A percentile compares a stretch with the other conserved stretches of the same genome.
These are phyloP conservation scores for Solea senegalensis DNA, from an alignment of 2,113 vertebrate genomes.

Conservation along the genomic window DNA sequence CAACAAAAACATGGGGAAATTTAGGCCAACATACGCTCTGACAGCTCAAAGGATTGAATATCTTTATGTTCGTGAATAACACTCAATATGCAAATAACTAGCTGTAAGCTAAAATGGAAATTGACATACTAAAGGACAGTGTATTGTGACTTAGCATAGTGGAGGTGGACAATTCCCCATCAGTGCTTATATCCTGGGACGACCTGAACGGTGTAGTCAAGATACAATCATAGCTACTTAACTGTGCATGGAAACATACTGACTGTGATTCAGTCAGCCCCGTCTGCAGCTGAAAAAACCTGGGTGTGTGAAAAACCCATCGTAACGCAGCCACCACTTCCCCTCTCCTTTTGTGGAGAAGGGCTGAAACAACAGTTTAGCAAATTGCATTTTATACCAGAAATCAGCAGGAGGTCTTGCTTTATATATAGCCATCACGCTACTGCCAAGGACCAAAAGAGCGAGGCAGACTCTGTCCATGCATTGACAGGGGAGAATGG, in stretches of 20 bases:
- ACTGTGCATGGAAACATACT: background rate
- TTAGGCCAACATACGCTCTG: too few relatives aligned
- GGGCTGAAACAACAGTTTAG: conserved; percentile 19
- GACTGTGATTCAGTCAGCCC: conserved; percentile 59
- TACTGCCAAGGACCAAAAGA: conserved; percentile 13
- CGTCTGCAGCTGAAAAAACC: conserved; percentile 62
- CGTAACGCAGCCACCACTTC: conserved; percentile 12
- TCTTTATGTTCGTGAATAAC: too few relatives aligned
- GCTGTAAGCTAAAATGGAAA: too few relatives aligned
- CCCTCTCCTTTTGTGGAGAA: background rate
- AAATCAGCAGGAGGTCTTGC: conserved; percentile 41
- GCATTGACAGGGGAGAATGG: conserved; percentile 14
- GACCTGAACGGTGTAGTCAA: too few relatives aligned
- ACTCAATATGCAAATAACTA: too few relatives aligned
- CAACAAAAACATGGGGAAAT: too few relatives aligned
- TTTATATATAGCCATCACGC: conserved; percentile 34
- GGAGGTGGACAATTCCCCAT: too few relatives aligned
- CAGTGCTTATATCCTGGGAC: too few relatives aligned
- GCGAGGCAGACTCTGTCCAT: conserved; percentile 2
- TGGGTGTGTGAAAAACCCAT: conserved; percentile 44
- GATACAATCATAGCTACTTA: too few relatives aligned
- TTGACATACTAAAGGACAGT: too few relatives aligned
- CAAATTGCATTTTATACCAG: conserved; percentile 46
- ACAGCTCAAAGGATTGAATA: too few relatives aligned
- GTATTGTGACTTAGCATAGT: too few relatives aligned